Evolutionary conservation across 2,113 vertebrate species (phyloP).

Genomic region (Agelaius tricolor): DNA sequence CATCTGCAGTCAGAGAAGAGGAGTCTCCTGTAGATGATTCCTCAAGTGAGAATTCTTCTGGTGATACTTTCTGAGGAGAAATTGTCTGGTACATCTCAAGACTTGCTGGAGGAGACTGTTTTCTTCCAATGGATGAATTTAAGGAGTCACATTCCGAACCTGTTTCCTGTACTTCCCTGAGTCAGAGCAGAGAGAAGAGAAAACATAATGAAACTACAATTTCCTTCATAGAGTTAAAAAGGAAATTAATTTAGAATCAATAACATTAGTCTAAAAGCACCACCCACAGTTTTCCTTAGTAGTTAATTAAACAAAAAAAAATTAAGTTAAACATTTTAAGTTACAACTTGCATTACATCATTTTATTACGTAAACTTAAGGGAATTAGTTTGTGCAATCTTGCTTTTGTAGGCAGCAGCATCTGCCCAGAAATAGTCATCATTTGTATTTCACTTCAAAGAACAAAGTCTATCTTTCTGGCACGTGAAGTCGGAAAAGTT

Average conservation of each 20-base stretch:
- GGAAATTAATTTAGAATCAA: constrained; percentile 22
- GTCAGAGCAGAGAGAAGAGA: constrained; percentile 23
- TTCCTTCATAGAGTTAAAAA: background rate
- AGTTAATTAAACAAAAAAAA: constrained; percentile 4
- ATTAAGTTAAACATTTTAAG: constrained; percentile 4
- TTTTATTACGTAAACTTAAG: constrained; percentile 43
- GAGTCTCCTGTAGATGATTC: constrained; percentile 81
- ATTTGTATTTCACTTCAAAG: constrained; percentile 30
- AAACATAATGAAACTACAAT: background rate
- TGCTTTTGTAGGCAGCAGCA: background rate
- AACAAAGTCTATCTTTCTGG: constrained; percentile 45
- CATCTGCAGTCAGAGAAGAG: constrained; percentile 71
- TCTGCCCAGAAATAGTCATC: constrained; percentile 19
- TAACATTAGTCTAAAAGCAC: constrained; percentile 9
- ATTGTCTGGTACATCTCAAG: constrained; percentile 82
- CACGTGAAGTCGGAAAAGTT: constrained; percentile 45
- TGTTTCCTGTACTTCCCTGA: constrained; percentile 88
- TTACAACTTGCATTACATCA: constrained; percentile 23
- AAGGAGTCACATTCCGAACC: constrained; percentile 91
- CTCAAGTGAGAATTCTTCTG: constrained; percentile 88
- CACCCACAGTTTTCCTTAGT: constrained; percentile 39
- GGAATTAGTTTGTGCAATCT: constrained; percentile 19
- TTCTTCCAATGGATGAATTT: constrained; percentile 85
- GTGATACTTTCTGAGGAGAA: constrained; percentile 86
- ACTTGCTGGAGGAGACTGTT: constrained; percentile 82